phyloP scores from a whole-genome alignment of 30 jellyfish, hydroid and myxozoan genomes.

The Phacellophora camtschatica region DNA sequence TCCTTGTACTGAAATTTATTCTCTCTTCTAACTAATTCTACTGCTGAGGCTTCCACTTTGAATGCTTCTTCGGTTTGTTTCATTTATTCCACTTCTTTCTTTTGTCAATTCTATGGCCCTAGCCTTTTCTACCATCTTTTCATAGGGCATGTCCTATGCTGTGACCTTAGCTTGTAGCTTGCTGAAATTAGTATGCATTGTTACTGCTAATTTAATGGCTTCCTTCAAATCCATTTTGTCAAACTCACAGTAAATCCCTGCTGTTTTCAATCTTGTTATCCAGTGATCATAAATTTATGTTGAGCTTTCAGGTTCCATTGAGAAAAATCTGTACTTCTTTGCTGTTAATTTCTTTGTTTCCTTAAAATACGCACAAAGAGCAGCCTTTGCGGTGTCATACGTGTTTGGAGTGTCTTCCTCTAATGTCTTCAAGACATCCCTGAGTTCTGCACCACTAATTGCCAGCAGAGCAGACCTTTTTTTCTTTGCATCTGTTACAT shows the following conservation, averaged over 20 bases:
- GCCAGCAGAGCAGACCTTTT: slow-evolving; percentile 12
- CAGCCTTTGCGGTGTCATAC: slow-evolving; percentile 25
- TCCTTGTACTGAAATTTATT: slow-evolving; percentile 3
- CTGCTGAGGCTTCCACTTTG: not conserved
- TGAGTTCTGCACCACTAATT: slow-evolving; percentile 19
- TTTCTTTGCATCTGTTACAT: slow-evolving; percentile 14
- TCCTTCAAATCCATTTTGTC: slow-evolving; percentile 2
- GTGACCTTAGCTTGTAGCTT: slow-evolving; percentile 3
- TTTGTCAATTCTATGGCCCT: not conserved
- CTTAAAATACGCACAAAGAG: not conserved
- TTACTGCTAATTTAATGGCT: slow-evolving; percentile 21
- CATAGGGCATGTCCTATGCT: not conserved
- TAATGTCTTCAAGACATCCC: slow-evolving; percentile 6
- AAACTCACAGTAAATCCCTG: not conserved
- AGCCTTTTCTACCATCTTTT: not conserved
- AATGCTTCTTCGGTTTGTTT: not conserved
- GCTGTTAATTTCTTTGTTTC: slow-evolving; percentile 9
- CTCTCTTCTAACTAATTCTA: not conserved
- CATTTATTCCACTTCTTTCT: not conserved
- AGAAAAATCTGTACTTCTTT: slow-evolving; percentile 20
- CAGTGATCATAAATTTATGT: slow-evolving; percentile 8
- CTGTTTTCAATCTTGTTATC: not conserved
- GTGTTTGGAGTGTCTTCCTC: slow-evolving; percentile 25
- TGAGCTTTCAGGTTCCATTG: slow-evolving; percentile 15
- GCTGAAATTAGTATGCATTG: slow-evolving; percentile 6